These are phyloP conservation scores for Periplaneta americana DNA, from an alignment of 1,140 invertebrate genomes.

Conservation along the genomic window DNA sequence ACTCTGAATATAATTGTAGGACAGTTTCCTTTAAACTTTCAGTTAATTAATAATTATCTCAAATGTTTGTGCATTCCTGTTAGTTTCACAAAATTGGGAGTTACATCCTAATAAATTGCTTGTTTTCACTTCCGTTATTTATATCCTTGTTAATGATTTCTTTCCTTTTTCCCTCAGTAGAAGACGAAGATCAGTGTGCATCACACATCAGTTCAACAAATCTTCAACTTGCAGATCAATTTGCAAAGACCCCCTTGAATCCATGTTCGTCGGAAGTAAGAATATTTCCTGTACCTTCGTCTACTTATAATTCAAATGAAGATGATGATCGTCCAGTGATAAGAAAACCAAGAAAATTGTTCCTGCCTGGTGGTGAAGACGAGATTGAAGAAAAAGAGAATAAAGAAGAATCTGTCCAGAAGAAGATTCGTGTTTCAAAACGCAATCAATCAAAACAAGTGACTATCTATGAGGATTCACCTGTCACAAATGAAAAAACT, in stretches of 20 bases:
- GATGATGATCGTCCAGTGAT: background rate
- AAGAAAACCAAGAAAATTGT: background rate
- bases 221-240: background rate
- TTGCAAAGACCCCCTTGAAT: background rate
- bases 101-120: no score
- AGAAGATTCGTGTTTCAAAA: background rate
- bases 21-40: no score
- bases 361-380: background rate
- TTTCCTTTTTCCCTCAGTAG: background rate
- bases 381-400: background rate
- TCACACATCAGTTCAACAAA: background rate
- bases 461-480: background rate
- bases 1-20: no score
- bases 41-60: no score
- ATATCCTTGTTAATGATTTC: no score
- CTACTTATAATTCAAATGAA: background rate
- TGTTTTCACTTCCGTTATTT: no score
- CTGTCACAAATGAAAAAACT: background rate
- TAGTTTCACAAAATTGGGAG: no score
- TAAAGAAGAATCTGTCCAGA: background rate
- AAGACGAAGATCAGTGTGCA: background rate
- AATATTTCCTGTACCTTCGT: background rate
- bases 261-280: background rate
- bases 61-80: no score
- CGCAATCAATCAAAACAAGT: background rate